phyloP scores from a whole-genome alignment of 1,140 invertebrate genomes.

The Portunus trituberculatus region DNA sequence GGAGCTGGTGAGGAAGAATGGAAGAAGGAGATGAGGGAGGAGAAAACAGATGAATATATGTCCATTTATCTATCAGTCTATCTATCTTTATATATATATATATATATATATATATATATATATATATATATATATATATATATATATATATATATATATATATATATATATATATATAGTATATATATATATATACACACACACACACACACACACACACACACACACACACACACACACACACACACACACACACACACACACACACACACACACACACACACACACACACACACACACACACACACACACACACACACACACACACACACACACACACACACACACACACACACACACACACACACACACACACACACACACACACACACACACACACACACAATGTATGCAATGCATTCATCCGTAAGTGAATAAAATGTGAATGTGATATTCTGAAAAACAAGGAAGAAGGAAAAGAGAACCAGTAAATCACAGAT shows the following conservation, averaged over 20 bases:
- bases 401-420: background rate
- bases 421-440: background rate
- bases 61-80: too few relatives aligned
- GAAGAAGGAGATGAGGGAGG: background rate
- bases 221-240: conserved; percentile 37
- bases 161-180: background rate
- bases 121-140: too few relatives aligned
- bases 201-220: conserved; percentile 42
- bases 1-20: background rate
- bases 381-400: background rate
- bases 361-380: conserved; percentile 24
- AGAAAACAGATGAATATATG: background rate
- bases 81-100: too few relatives aligned
- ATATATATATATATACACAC: background rate
- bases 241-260: conserved; percentile 49
- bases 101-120: too few relatives aligned
- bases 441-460: background rate
- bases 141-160: too few relatives aligned
- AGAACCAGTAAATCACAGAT: background rate
- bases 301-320: conserved; percentile 39
- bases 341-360: conserved; percentile 44
- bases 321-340: conserved; percentile 42
- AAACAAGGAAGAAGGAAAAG: conserved; percentile 2
- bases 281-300: conserved; percentile 1
- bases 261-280: background rate